Conservation (phyloP, 1,140 invertebrate genomes). For the Ceratoteleas bidentatus region DNA sequence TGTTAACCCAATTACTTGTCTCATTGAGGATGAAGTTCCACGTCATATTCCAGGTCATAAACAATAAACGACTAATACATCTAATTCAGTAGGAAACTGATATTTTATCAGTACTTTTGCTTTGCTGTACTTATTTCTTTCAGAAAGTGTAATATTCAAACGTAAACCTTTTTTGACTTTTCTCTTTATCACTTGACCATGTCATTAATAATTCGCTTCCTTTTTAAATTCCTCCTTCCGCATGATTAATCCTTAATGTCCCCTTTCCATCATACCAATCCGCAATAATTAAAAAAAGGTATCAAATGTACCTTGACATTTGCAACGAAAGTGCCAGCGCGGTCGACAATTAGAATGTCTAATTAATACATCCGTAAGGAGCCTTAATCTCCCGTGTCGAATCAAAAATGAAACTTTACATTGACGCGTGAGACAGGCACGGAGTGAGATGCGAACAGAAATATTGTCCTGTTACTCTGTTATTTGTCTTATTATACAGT, state of each 20-base stretch:
- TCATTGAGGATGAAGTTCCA: not conserved
- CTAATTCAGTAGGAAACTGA: not conserved
- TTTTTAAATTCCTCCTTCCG: too few species aligned
- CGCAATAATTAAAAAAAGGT: not conserved
- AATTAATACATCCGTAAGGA: constrained; percentile 1
- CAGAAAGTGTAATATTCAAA: too few species aligned
- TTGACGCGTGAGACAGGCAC: constrained; percentile 6
- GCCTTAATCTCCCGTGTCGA: constrained; percentile 15
- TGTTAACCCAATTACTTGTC: constrained; percentile 11
- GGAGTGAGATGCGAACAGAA: constrained; percentile 6
- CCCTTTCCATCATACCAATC: too few species aligned
- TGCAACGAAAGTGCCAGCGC: not conserved
- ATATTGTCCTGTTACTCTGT: constrained; percentile 16
- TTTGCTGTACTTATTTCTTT: too few species aligned
- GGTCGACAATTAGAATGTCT: constrained; percentile 2
- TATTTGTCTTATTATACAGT: constrained; percentile 31
- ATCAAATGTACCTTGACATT: not conserved
- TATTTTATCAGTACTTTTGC: too few species aligned
- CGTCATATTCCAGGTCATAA: not conserved
- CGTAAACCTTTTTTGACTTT: too few species aligned
- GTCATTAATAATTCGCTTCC: too few species aligned
- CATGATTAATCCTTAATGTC: too few species aligned
- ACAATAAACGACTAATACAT: not conserved
- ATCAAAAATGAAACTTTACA: constrained; percentile 20
- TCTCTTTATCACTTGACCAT: too few species aligned